Evolutionary conservation across 2,888 invertebrate species (phyloP).

Genomic region (Noctua janthina): DNA sequence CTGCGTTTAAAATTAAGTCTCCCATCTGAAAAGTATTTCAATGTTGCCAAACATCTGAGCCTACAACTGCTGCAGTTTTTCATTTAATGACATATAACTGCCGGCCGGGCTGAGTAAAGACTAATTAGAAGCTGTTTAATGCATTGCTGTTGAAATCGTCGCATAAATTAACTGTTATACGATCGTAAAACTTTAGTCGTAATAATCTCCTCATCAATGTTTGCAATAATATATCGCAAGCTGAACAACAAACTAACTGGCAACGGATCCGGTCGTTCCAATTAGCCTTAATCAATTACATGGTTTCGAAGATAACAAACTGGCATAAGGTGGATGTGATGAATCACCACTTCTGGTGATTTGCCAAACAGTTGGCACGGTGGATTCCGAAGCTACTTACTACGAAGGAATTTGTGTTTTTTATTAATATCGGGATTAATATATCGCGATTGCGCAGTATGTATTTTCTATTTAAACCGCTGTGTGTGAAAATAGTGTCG

Average conservation of each 20-base stretch:
- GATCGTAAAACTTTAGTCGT: conserved; percentile 48
- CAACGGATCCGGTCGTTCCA: conserved; percentile 71
- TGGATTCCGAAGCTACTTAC: conserved; percentile 69
- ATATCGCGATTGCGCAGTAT: conserved; percentile 66
- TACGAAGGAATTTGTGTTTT: conserved; percentile 72
- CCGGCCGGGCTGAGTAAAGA: conserved; percentile 29
- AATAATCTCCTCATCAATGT: conserved; percentile 41
- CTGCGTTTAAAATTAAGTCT: conserved; percentile 41
- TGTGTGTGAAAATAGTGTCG: conserved; percentile 59
- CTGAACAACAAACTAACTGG: conserved; percentile 68
- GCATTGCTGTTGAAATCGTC: conserved; percentile 43
- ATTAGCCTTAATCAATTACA: conserved; percentile 82
- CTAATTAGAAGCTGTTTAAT: conserved; percentile 55
- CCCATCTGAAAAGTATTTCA: conserved; percentile 28
- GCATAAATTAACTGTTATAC: conserved; percentile 52
- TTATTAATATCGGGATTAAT: conserved; percentile 71
- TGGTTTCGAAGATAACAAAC: conserved; percentile 71
- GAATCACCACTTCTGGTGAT: conserved; percentile 76
- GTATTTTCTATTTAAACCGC: conserved; percentile 54
- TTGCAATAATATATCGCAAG: conserved; percentile 54
- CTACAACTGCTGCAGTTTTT: conserved; percentile 40
- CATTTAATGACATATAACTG: conserved; percentile 34
- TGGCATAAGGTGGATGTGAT: conserved; percentile 67
- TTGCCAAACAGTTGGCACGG: conserved; percentile 76
- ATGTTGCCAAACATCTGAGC: conserved; percentile 31